A percentile compares a stretch with the other conserved stretches of the same genome.
phyloP scores from a whole-genome alignment of 1,140 invertebrate genomes.

The Diploscapter pachys region DNA sequence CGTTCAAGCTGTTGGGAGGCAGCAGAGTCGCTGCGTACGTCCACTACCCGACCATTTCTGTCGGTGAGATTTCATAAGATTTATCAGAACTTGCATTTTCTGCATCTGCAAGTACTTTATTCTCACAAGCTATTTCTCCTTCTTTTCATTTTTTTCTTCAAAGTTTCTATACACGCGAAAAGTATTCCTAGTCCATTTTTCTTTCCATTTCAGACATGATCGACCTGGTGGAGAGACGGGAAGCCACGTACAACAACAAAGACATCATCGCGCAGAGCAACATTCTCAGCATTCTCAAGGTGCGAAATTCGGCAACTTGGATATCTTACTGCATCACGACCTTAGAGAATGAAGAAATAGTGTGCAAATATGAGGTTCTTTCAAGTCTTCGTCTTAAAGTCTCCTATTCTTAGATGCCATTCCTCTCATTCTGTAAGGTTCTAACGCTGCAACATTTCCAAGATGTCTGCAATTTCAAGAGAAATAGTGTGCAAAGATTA shows the following conservation, averaged over 20 bases:
- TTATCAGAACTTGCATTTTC: conserved; percentile 3
- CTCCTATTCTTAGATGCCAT: too few species aligned
- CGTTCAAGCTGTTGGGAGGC: conserved; percentile 76
- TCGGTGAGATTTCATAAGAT: conserved; percentile 74
- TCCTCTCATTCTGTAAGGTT: too few species aligned
- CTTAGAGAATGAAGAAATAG: too few species aligned
- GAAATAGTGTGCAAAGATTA: too few species aligned
- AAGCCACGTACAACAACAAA: conserved; percentile 76
- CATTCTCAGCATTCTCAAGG: conserved; percentile 75
- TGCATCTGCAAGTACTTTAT: neutral
- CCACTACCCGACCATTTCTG: conserved; percentile 94
- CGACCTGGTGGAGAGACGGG: conserved; percentile 38
- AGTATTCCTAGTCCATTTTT: too few species aligned
- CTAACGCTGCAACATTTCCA: too few species aligned
- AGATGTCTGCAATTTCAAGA: too few species aligned
- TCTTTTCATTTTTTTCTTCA: too few species aligned
- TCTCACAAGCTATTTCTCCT: neutral
- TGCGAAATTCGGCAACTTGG: conserved; percentile 68
- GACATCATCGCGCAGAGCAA: conserved; percentile 76
- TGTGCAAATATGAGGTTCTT: too few species aligned
- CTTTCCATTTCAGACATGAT: conserved; percentile 65
- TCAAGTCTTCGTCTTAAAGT: too few species aligned
- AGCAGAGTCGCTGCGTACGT: conserved; percentile 80
- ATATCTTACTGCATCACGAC: neutral
- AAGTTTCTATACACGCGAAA: too few species aligned